Conservation (phyloP, 2,888 invertebrate species). For the Tetragonisca angustula region DNA sequence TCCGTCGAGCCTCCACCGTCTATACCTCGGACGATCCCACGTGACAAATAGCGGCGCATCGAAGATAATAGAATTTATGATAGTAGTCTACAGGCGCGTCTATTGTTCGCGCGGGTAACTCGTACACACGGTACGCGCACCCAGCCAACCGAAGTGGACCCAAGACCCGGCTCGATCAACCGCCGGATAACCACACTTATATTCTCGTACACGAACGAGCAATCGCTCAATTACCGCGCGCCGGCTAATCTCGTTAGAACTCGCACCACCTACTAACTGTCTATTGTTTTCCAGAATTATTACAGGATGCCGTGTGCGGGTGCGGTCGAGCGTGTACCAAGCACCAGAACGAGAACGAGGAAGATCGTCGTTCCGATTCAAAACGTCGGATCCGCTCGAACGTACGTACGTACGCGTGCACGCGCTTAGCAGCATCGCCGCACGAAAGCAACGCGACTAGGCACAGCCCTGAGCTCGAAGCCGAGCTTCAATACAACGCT, state of each 20-base stretch:
- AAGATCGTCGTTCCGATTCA: background rate
- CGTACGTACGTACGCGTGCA: background rate
- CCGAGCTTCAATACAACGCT: slow-evolving; percentile 77
- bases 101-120: slow-evolving; percentile 62
- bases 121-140: slow-evolving; percentile 11
- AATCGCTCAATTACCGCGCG: slow-evolving; percentile 66
- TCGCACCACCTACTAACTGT: slow-evolving; percentile 47
- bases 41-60: slow-evolving; percentile 63
- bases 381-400: background rate
- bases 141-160: slow-evolving; percentile 6
- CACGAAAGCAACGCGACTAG: slow-evolving; percentile 45
- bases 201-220: slow-evolving; percentile 42
- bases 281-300: slow-evolving; percentile 60
- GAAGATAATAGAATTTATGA: slow-evolving; percentile 70
- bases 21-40: slow-evolving; percentile 38
- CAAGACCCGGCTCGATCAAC: slow-evolving; percentile 42
- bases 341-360: background rate
- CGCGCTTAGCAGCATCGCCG: too few species aligned
- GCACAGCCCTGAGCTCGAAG: slow-evolving; percentile 75
- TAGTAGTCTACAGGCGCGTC: slow-evolving; percentile 58
- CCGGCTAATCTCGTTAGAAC: slow-evolving; percentile 61
- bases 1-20: slow-evolving; percentile 4
- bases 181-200: slow-evolving; percentile 53
- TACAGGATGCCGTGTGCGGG: slow-evolving; percentile 5
- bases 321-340: background rate